Percentiles rank a stretch among this genome's conserved stretches.
Conservation (phyloP, 64 coral and sea anemone species). For the Cladopsammia gracilis region DNA sequence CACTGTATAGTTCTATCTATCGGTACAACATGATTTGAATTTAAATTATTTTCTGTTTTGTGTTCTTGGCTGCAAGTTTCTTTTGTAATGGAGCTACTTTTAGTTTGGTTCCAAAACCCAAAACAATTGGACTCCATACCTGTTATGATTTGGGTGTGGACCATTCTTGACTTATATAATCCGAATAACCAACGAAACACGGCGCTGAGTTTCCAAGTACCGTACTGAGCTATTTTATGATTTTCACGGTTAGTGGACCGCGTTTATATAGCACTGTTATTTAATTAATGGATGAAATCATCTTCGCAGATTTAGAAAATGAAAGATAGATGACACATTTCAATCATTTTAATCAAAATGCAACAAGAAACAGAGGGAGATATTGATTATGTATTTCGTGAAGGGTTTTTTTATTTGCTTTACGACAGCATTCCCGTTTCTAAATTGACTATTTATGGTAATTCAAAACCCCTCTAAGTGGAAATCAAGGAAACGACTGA, state of each 20-base stretch:
- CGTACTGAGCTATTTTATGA: background rate
- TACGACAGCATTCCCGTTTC: background rate
- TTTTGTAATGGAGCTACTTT: too few species aligned
- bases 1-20: too few species aligned
- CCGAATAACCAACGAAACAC: background rate
- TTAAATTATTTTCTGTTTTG: too few species aligned
- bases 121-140: too few species aligned
- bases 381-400: background rate
- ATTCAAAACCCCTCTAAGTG: background rate
- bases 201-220: background rate
- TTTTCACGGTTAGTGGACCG: background rate
- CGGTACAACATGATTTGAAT: too few species aligned
- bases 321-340: background rate
- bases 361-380: background rate
- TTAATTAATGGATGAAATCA: conserved; percentile 16
- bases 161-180: too few species aligned
- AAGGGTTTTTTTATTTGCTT: background rate
- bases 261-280: conserved; percentile 7
- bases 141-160: background rate
- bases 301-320: background rate
- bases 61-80: too few species aligned
- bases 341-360: background rate
- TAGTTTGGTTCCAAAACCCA: too few species aligned
- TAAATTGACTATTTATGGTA: background rate
- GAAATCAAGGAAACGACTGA: background rate